Evolutionary conservation across 2,888 invertebrate genomes (phyloP).

Genomic region (Polydrusus cervinus): DNA sequence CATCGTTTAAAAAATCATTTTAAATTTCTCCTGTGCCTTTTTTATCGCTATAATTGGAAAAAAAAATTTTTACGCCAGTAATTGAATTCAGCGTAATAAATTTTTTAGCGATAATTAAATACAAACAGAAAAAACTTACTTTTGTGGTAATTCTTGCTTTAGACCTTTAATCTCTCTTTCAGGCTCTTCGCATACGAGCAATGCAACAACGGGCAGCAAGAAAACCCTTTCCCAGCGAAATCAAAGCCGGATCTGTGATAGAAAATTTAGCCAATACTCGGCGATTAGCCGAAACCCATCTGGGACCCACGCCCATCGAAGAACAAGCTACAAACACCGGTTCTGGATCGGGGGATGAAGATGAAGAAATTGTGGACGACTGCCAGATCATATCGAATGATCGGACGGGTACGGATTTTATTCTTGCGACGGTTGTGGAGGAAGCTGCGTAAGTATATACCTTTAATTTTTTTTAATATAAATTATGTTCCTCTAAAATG

Average conservation of each 20-base stretch:
- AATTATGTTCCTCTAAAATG: background rate
- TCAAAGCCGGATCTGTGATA: conserved; percentile 86
- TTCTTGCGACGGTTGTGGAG: conserved; percentile 90
- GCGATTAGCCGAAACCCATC: conserved; percentile 84
- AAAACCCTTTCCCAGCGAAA: conserved; percentile 84
- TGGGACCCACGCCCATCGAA: conserved; percentile 79
- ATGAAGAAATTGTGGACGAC: conserved; percentile 80
- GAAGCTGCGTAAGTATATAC: conserved; percentile 83
- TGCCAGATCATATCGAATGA: conserved; percentile 93
- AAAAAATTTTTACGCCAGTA: no score
- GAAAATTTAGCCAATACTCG: conserved; percentile 91
- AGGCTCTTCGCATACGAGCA: conserved; percentile 91
- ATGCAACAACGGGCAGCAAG: conserved; percentile 87
- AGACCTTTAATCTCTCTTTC: conserved; percentile 53
- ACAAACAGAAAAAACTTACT: no score
- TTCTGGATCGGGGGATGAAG: conserved; percentile 91
- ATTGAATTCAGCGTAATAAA: no score
- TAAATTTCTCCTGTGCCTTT: no score
- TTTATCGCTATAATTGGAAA: no score
- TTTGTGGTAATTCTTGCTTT: background rate
- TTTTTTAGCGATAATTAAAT: no score
- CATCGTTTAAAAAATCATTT: no score
- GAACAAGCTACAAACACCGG: conserved; percentile 89
- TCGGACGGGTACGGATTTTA: conserved; percentile 88
- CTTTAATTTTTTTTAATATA: background rate